Evolutionary conservation across 37 sponge, comb jelly and placozoan species (phyloP).

Genomic region (Halisarca cf. caerulea): DNA sequence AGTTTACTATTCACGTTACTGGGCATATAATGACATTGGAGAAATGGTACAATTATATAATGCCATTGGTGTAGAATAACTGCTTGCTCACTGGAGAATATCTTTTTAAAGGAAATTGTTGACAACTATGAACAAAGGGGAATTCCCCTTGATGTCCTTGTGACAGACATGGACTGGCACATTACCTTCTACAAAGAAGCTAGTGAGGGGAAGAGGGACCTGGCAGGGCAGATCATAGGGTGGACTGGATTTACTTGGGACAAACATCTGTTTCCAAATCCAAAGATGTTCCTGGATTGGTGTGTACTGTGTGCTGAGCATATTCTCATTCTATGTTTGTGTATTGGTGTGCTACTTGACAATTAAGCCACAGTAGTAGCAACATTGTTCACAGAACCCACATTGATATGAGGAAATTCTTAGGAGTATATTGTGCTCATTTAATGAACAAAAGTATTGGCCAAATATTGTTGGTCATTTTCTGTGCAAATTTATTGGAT

Average conservation of each 20-base stretch:
- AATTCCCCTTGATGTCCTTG: slow-evolving; percentile 68
- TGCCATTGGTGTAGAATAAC: too few relatives aligned
- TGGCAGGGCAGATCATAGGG: slow-evolving; percentile 55
- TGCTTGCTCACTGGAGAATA: too few relatives aligned
- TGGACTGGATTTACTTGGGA: slow-evolving; percentile 89
- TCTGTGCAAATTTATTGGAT: too few relatives aligned
- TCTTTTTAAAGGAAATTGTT: slow-evolving; percentile 55
- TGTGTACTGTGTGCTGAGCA: too few relatives aligned
- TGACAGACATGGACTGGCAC: slow-evolving; percentile 89
- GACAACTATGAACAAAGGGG: slow-evolving; percentile 41
- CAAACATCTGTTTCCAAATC: slow-evolving; percentile 69
- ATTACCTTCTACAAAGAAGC: slow-evolving; percentile 73
- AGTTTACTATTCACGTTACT: slow-evolving; percentile 75
- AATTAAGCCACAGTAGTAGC: too few relatives aligned
- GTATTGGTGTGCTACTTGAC: too few relatives aligned
- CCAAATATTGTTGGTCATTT: too few relatives aligned
- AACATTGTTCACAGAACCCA: too few relatives aligned
- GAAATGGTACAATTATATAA: slow-evolving; percentile 40
- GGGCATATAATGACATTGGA: slow-evolving; percentile 74
- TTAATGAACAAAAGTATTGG: too few relatives aligned
- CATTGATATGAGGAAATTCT: too few relatives aligned
- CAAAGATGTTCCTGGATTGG: slow-evolving; percentile 70
- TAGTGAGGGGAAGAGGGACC: slow-evolving; percentile 47
- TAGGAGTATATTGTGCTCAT: too few relatives aligned
- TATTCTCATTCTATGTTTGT: too few relatives aligned